Evolutionary conservation across 1,140 invertebrate species (phyloP).

Genomic region (Magallana gigas): DNA sequence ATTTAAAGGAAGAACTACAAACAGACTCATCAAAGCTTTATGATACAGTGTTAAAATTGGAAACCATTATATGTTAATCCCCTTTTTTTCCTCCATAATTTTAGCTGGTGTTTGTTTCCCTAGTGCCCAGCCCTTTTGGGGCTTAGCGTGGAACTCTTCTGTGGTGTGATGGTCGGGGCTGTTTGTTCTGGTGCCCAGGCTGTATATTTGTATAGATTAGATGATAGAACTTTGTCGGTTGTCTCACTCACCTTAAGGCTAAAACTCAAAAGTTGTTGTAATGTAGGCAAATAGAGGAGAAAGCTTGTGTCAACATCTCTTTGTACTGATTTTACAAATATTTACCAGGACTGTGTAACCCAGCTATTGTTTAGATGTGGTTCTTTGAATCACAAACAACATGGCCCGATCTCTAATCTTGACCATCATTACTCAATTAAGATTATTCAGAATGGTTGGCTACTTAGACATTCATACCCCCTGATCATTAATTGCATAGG

Average conservation of each 20-base stretch:
- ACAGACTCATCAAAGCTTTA: slow-evolving; percentile 10
- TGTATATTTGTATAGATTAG: slow-evolving; percentile 22
- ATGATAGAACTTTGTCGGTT: not conserved
- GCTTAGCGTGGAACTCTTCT: not conserved
- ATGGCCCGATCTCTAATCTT: slow-evolving; percentile 30
- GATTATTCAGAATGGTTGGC: slow-evolving; percentile 23
- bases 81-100: not conserved
- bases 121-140: not conserved
- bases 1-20: slow-evolving; percentile 16
- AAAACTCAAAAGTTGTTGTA: slow-evolving; percentile 26
- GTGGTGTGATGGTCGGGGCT: not conserved
- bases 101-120: slow-evolving; percentile 19
- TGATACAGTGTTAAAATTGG: slow-evolving; percentile 14
- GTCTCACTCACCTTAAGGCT: slow-evolving; percentile 19
- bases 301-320: slow-evolving; percentile 34
- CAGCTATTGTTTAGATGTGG: slow-evolving; percentile 28
- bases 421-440: slow-evolving; percentile 34
- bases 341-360: slow-evolving; percentile 6
- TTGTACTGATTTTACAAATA: slow-evolving; percentile 31
- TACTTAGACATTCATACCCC: slow-evolving; percentile 15
- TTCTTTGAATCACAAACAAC: slow-evolving; percentile 28
- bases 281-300: slow-evolving; percentile 27
- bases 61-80: slow-evolving; percentile 2
- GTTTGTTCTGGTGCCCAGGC: slow-evolving; percentile 6
- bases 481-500: slow-evolving; percentile 23